Evolutionary conservation across 1,140 invertebrate species (phyloP).

Genomic region (Cotesia vestalis): DNA sequence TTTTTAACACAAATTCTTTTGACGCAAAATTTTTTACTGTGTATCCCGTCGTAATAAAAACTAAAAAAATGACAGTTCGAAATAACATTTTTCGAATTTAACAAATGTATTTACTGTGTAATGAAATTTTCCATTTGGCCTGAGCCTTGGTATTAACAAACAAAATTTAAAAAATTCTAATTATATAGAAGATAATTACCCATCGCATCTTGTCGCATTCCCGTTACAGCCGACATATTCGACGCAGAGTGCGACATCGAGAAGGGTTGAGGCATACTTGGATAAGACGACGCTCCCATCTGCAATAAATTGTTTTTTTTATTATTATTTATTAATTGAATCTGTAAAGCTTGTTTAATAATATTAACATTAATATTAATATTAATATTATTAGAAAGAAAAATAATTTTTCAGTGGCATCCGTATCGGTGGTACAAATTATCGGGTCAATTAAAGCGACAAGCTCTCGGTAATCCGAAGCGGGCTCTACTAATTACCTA

Average conservation of each 20-base stretch:
- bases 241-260: slow-evolving; percentile 88
- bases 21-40: too few relatives aligned
- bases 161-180: neutral
- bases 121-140: too few relatives aligned
- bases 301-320: slow-evolving; percentile 65
- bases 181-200: slow-evolving; percentile 69
- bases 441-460: slow-evolving; percentile 61
- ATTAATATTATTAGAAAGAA: slow-evolving; percentile 20
- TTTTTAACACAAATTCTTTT: too few relatives aligned
- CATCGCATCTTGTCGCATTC: slow-evolving; percentile 90
- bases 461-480: slow-evolving; percentile 60
- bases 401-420: slow-evolving; percentile 18
- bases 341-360: neutral
- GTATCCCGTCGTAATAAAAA: too few relatives aligned
- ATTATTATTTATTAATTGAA: slow-evolving; percentile 25
- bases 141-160: too few relatives aligned
- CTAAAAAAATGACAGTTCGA: too few relatives aligned
- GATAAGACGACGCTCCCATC: slow-evolving; percentile 91
- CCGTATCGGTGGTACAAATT: slow-evolving; percentile 50
- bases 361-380: slow-evolving; percentile 13
- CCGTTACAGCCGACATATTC: slow-evolving; percentile 86
- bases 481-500: slow-evolving; percentile 61
- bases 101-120: too few relatives aligned
- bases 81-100: too few relatives aligned
- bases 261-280: slow-evolving; percentile 92